phyloP scores from a whole-genome alignment of 2,113 vertebrate species.

The Forbesichthys agassizii region DNA sequence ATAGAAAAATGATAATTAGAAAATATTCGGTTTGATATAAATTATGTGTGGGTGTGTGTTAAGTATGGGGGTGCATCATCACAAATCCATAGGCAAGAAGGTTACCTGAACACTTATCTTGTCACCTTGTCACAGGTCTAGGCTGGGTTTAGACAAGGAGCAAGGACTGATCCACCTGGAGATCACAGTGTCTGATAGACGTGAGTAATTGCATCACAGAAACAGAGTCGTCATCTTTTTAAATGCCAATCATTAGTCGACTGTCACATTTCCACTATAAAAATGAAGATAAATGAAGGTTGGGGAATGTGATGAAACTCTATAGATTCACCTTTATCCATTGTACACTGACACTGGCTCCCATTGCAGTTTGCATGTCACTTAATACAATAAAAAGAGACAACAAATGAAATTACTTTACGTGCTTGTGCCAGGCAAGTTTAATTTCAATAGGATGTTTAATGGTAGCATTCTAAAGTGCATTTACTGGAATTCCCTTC shows the following conservation, averaged over 20 bases:
- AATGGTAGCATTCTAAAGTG: constrained; percentile 9
- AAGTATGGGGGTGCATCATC: not conserved
- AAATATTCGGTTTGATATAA: not conserved
- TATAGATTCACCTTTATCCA: not conserved
- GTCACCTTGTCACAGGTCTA: constrained; percentile 78
- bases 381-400: not conserved
- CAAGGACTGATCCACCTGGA: constrained; percentile 89
- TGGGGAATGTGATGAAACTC: too few relatives aligned
- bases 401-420: constrained; percentile 2
- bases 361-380: not conserved
- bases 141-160: constrained; percentile 85
- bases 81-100: not conserved
- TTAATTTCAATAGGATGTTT: not conserved
- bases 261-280: not conserved
- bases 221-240: too few relatives aligned
- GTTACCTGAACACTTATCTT: constrained; percentile 2
- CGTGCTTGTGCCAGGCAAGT: not conserved
- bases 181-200: constrained; percentile 81
- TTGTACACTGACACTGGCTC: not conserved
- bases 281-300: too few relatives aligned
- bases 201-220: constrained; percentile 77
- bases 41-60: not conserved
- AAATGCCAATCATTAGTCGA: not conserved
- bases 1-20: not conserved
- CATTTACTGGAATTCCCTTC: constrained; percentile 3